Evolutionary conservation across 2,797 vertebrate genomes (phyloP).

Genomic region (Sylvia borin): DNA sequence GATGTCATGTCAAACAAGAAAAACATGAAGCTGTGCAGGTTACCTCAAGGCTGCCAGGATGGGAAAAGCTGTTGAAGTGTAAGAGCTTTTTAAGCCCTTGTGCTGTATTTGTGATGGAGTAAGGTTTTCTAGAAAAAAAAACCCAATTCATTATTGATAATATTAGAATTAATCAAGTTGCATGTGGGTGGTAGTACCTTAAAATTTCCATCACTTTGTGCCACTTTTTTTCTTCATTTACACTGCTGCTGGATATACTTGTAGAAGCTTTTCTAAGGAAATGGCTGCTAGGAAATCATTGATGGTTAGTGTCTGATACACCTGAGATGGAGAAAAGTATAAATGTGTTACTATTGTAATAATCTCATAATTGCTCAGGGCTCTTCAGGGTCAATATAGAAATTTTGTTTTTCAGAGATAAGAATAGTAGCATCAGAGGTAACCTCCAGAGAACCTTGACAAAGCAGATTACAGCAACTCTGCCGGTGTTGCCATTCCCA

Average conservation of each 20-base stretch:
- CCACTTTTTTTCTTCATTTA: not conserved
- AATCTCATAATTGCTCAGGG: not conserved
- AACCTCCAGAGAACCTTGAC: not conserved
- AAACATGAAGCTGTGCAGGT: not conserved
- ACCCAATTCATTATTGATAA: rapidly evolving
- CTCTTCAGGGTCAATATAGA: not conserved
- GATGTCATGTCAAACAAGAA: not conserved
- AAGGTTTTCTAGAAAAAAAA: not conserved
- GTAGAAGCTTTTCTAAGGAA: not conserved
- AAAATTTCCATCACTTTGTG: not conserved
- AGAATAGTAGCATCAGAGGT: not conserved
- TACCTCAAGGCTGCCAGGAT: not conserved
- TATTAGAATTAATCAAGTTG: not conserved
- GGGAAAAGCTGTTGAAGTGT: not conserved
- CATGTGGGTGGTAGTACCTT: not conserved
- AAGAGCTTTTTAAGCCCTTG: not conserved
- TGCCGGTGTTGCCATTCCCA: not conserved
- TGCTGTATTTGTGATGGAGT: not conserved
- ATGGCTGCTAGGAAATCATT: not conserved
- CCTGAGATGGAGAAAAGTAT: not conserved
- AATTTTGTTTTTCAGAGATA: not conserved
- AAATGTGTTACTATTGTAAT: not conserved
- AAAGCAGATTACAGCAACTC: not conserved
- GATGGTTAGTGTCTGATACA: not conserved
- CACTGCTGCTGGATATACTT: not conserved